Percentiles rank a stretch among this genome's conserved stretches.
phyloP scores from a whole-genome alignment of 1,140 invertebrate species.

The Trialeurodes vaporariorum region DNA sequence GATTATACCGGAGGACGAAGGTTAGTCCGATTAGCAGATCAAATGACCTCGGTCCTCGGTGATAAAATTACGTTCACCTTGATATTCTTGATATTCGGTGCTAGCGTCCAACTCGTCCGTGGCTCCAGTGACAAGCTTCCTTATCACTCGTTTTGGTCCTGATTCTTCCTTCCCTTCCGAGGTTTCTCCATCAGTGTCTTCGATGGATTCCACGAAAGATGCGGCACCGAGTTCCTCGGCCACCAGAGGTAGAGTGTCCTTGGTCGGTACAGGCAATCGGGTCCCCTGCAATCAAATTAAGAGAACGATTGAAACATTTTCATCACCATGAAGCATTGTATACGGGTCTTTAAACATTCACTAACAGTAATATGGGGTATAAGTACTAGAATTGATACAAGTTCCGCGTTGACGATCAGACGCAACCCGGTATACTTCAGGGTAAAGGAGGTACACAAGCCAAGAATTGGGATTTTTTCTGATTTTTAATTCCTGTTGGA shows the following conservation, averaged over 20 bases:
- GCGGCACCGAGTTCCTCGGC: conserved; percentile 24
- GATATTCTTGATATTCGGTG: conserved; percentile 22
- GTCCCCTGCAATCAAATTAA: neutral
- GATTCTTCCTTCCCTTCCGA: conserved; percentile 9
- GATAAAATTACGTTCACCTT: too few relatives aligned
- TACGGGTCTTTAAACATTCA: conserved; percentile 10
- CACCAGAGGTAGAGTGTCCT: conserved; percentile 22
- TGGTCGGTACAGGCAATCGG: conserved; percentile 21
- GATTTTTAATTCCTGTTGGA: too few relatives aligned
- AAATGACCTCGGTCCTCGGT: too few relatives aligned
- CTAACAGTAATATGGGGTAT: conserved; percentile 12
- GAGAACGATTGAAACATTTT: conserved; percentile 6
- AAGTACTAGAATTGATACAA: conserved; percentile 12
- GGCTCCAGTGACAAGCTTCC: conserved; percentile 19
- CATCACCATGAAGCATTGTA: conserved; percentile 9
- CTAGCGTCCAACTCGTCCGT: conserved; percentile 19
- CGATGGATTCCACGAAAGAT: conserved; percentile 19
- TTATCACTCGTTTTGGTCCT: conserved; percentile 19
- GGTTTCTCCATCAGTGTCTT: conserved; percentile 8
- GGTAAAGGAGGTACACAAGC: too few relatives aligned
- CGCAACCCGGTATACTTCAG: too few relatives aligned
- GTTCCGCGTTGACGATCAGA: neutral
- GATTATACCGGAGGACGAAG: too few relatives aligned
- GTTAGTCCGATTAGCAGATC: too few relatives aligned
- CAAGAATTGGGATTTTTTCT: too few relatives aligned